Evolutionary conservation across 2,888 invertebrate species (phyloP).

Genomic region (Cetonia aurata): DNA sequence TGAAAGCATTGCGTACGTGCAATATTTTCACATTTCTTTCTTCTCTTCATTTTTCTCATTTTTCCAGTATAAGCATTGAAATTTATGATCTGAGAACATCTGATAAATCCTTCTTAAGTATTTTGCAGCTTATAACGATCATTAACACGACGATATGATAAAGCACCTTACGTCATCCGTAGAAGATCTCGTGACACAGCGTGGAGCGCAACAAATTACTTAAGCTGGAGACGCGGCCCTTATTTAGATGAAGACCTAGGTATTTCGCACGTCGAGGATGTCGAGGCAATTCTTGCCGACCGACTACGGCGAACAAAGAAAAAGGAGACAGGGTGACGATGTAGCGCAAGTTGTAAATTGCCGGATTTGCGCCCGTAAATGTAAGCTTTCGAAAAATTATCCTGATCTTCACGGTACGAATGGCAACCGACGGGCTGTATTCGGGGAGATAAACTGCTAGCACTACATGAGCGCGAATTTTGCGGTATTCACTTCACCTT

Average conservation of each 20-base stretch:
- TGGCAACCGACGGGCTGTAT: constrained; percentile 55
- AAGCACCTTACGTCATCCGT: constrained; percentile 17
- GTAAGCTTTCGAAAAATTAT: constrained; percentile 59
- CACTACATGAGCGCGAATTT: constrained; percentile 29
- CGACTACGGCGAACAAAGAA: constrained; percentile 39
- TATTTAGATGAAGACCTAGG: constrained; percentile 37
- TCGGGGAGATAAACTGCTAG: constrained; percentile 51
- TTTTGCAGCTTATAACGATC: constrained; percentile 10
- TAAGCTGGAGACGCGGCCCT: constrained; percentile 28
- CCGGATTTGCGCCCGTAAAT: constrained; percentile 58
- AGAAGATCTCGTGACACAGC: constrained; percentile 21
- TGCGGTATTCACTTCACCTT: constrained; percentile 16
- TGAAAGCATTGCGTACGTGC: too few relatives aligned
- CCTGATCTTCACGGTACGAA: constrained; percentile 56
- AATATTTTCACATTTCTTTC: not conserved
- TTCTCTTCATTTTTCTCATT: not conserved
- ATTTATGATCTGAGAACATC: not conserved
- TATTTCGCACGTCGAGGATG: constrained; percentile 34
- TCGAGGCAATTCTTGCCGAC: constrained; percentile 17
- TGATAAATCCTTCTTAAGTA: constrained; percentile 16
- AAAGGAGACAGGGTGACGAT: constrained; percentile 44
- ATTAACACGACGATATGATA: constrained; percentile 26
- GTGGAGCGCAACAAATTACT: constrained; percentile 41
- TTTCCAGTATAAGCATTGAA: constrained; percentile 5
- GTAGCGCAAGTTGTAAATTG: constrained; percentile 54